A percentile compares a stretch with the other conserved stretches of the same genome.
These are phyloP conservation scores for Pseudolaguvia tuberculata DNA, from an alignment of 2,113 vertebrate species.

Conservation along the genomic window DNA sequence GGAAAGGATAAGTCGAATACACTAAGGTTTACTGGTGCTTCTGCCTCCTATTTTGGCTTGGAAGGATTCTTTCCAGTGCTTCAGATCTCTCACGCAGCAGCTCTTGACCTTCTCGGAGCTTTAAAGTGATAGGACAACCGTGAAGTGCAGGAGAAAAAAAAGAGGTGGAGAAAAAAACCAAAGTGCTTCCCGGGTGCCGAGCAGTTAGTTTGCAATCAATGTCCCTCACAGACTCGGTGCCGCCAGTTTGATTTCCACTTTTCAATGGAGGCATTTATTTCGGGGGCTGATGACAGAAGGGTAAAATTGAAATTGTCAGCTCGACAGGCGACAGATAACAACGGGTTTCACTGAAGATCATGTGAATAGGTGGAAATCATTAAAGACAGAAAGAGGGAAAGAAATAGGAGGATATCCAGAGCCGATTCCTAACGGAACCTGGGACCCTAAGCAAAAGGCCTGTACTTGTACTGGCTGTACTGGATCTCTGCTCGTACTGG, in stretches of 20 bases:
- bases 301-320: slow-evolving; percentile 78
- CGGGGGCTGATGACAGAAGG: slow-evolving; percentile 71
- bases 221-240: slow-evolving; percentile 71
- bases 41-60: slow-evolving; percentile 35
- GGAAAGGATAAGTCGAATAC: slow-evolving; percentile 10
- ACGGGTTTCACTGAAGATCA: slow-evolving; percentile 64
- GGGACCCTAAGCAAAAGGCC: too few species aligned
- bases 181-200: slow-evolving; percentile 72
- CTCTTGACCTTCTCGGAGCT: slow-evolving; percentile 73
- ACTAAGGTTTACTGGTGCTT: slow-evolving; percentile 39
- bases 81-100: slow-evolving; percentile 72
- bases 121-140: slow-evolving; percentile 79
- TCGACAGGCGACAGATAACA: slow-evolving; percentile 69
- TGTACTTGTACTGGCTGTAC: too few species aligned
- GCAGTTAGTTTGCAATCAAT: slow-evolving; percentile 78
- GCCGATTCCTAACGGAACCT: too few species aligned
- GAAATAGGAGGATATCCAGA: slow-evolving; percentile 33
- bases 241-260: slow-evolving; percentile 80
- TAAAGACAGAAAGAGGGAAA: slow-evolving; percentile 36
- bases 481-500: too few species aligned
- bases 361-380: slow-evolving; percentile 61
- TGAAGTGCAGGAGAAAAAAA: slow-evolving; percentile 60
- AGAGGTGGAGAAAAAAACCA: slow-evolving; percentile 67
- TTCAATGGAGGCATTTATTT: slow-evolving; percentile 77
- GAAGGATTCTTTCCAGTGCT: slow-evolving; percentile 59